Base-by-base conservation (phyloP, 2,797 vertebrate genomes). In the Channa striata region DNA sequence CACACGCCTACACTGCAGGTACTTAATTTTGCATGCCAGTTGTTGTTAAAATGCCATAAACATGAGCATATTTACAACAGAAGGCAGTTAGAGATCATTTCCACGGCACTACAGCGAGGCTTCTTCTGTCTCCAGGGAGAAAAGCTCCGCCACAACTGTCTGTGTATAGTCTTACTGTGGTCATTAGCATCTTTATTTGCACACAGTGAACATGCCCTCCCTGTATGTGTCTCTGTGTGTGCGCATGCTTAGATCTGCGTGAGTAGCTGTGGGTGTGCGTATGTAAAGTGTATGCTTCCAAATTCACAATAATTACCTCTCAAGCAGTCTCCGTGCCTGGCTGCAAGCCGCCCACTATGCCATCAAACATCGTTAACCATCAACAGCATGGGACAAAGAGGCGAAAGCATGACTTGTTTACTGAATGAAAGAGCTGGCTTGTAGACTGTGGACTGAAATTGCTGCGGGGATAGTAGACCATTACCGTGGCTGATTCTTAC, bases 31-130 rank as follows among this genome's bases (percentile, higher is more conserved):
- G 68, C 50, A 64, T 73, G 74, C 68, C 69, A 80, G 69, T 89
- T 79, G 72, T 86, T 78, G 73, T 86, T 87, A 85, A 89, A 91
- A 80, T 39, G 70, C 71, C 68, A 75, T 88, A 74, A 90, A 87
- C 80, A 76, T 73, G 69, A 84, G 77, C 68, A 60, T 88, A 81
- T 88, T 84, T 88, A 75, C 77, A 78, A 59, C 80, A 87, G 77
- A 73, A 68, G 80, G 84, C 72, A 73, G 85, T 88, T 86, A 76
- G 83, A 65, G 81, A 90, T 81, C 46, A 56, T 88, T 85, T 86
- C 68, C 77, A 74, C 72, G 56, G 75, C 62, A 50, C 52, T 66
- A 74, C 72, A 74, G 80, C 82, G 74, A 80, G 49, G 44, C 72
- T 70, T 19, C 19, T 21, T 82, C 59, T 59, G 78, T 86, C 88